Base-by-base conservation (phyloP, 2,888 invertebrate genomes). In the Morpho deidamia region DNA sequence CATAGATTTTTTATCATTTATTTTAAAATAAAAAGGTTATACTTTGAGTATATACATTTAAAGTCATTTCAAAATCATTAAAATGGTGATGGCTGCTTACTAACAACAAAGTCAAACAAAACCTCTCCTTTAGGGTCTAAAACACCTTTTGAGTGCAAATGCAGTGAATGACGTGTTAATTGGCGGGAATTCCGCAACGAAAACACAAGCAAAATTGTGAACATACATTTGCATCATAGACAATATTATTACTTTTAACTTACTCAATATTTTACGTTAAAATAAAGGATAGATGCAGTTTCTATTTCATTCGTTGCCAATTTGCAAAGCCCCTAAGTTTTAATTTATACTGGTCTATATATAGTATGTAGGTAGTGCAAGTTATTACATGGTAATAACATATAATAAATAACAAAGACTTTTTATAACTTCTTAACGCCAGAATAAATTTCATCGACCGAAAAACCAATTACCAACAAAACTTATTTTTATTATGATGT, bases 81-180 rank as follows among this genome's bases (percentile, higher is more conserved):
- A 67, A 67, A 56, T 65, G 65, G 77, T 83, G 70, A 85, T 81
- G 71, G 72, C 67, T 57, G 65, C 64, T 62, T 48, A 40, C 68
- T 61, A 55, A 59, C 66, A 62, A 67, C 76, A 76, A 74, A 72
- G 75, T 77, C 68, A 63, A 68, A 70, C 80, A 59, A 47, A 48
- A 69, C 69, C 72, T 76, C 74, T 72, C 72, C 76, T 74, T 73
- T 67, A 69, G 70, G 66, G 59, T 63, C 73, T 76, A 72, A 74
- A 74, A 74, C 71, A 63, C 73, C 79, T 79, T 85, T 87, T 84
- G 83, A 83, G 72, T 70, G 71, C 67, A 60, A 65, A 65, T 66
- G 52, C 62, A 57, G 67, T 69, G 72, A 71, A 74, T 67, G 71
- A 78, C 69, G 76, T 82, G 89, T 73, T 87, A 88, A 88, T 86